Percentiles rank a stretch among this genome's conserved stretches.
Conservation (phyloP, 2,888 invertebrate genomes). For the Dynastes grantii region DNA sequence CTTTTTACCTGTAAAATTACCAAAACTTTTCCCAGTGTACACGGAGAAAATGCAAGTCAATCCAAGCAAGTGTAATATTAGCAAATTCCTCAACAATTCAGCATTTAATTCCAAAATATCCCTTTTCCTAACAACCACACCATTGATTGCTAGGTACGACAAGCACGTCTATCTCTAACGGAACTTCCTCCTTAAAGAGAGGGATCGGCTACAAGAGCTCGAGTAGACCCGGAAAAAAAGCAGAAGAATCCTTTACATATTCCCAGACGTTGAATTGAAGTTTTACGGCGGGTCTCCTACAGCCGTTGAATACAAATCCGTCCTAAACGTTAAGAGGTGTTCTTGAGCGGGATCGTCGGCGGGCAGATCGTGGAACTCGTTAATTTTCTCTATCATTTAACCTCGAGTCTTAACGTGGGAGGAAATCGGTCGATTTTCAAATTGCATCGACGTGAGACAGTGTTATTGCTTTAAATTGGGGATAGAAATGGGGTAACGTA, state of each 20-base stretch:
- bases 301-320: slow-evolving; percentile 14
- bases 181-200: background rate
- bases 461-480: too few relatives aligned
- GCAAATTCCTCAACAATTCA: slow-evolving; percentile 78
- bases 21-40: too few relatives aligned
- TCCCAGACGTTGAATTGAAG: slow-evolving; percentile 2
- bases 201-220: background rate
- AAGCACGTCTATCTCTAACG: background rate
- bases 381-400: slow-evolving; percentile 19
- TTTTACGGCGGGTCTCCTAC: slow-evolving; percentile 9
- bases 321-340: slow-evolving; percentile 5
- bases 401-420: background rate
- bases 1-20: too few relatives aligned
- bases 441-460: background rate
- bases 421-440: slow-evolving; percentile 1
- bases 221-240: background rate
- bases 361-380: background rate
- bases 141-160: too few relatives aligned
- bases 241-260: background rate
- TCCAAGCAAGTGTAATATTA: slow-evolving; percentile 74
- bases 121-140: too few relatives aligned
- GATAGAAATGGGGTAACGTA: too few relatives aligned
- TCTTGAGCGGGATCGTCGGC: background rate
- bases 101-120: too few relatives aligned
- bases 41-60: too few relatives aligned